A percentile compares a stretch with the other conserved stretches of the same genome.
Conservation (phyloP, 2,797 vertebrate species). For the Spea hammondii region DNA sequence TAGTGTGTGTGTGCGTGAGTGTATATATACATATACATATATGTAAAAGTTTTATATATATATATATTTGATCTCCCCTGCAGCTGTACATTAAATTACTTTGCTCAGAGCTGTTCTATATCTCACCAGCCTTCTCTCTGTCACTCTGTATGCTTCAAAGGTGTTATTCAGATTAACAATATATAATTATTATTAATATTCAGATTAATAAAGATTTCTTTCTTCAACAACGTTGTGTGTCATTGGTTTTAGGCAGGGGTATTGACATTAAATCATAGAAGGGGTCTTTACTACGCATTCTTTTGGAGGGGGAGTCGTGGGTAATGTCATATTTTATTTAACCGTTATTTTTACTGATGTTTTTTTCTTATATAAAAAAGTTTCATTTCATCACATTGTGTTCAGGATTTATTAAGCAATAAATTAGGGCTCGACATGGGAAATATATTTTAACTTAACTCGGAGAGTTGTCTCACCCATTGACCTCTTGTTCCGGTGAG, state of each 20-base stretch:
- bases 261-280: no score
- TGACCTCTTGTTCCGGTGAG: no score
- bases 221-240: conserved; percentile 72
- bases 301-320: no score
- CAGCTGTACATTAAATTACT: conserved; percentile 70
- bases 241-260: neutral
- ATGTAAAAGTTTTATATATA: conserved; percentile 60
- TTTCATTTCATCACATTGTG: no score
- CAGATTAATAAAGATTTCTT: conserved; percentile 96
- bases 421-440: no score
- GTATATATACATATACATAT: neutral
- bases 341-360: no score
- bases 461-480: no score
- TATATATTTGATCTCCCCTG: conserved; percentile 55
- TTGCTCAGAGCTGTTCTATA: conserved; percentile 65
- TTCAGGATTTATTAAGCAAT: no score
- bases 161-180: conserved; percentile 83
- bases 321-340: no score
- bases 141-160: conserved; percentile 82
- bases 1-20: neutral
- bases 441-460: no score
- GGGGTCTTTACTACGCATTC: no score
- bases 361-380: no score
- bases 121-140: conserved; percentile 66
- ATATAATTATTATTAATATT: conserved; percentile 77